Percentiles rank a stretch among this genome's conserved stretches.
phyloP scores from a whole-genome alignment of 2,888 invertebrate species.

The Zygaena filipendulae region DNA sequence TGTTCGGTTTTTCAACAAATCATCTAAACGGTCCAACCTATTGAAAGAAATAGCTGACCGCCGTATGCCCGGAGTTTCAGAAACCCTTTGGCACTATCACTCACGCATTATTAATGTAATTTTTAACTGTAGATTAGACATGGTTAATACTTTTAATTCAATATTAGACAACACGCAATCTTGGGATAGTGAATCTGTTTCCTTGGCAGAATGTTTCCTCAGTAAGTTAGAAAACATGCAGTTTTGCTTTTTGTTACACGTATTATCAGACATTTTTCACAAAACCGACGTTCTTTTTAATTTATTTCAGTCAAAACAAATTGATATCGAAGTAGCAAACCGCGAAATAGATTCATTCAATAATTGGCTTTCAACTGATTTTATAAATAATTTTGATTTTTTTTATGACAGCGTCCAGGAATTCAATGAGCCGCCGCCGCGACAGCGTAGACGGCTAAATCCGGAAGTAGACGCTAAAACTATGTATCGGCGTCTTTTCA shows the following conservation, averaged over 20 bases:
- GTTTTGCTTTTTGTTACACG: conserved; percentile 9
- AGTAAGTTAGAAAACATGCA: conserved; percentile 8
- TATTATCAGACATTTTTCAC: conserved; percentile 9
- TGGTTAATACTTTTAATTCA: not conserved
- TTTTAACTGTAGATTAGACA: conserved; percentile 7
- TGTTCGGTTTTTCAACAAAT: conserved; percentile 7
- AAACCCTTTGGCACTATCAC: conserved; percentile 3
- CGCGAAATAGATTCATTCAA: conserved; percentile 3
- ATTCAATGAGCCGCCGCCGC: too few relatives aligned
- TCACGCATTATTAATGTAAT: conserved; percentile 8
- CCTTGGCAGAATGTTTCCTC: not conserved
- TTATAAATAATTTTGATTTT: not conserved
- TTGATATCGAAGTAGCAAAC: conserved; percentile 7
- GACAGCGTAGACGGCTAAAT: too few relatives aligned
- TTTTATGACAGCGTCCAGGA: too few relatives aligned
- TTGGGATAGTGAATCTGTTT: conserved; percentile 4
- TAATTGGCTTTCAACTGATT: not conserved
- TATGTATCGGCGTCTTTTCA: too few relatives aligned
- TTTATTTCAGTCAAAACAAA: conserved; percentile 7
- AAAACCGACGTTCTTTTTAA: conserved; percentile 7
- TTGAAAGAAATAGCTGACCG: conserved; percentile 5
- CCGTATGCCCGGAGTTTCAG: conserved; percentile 2
- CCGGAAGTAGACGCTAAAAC: too few relatives aligned
- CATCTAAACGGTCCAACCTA: conserved; percentile 2
- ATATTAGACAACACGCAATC: conserved; percentile 6